Evolutionary conservation across 2,113 vertebrate species (phyloP).

Genomic region (Alethe castanea): DNA sequence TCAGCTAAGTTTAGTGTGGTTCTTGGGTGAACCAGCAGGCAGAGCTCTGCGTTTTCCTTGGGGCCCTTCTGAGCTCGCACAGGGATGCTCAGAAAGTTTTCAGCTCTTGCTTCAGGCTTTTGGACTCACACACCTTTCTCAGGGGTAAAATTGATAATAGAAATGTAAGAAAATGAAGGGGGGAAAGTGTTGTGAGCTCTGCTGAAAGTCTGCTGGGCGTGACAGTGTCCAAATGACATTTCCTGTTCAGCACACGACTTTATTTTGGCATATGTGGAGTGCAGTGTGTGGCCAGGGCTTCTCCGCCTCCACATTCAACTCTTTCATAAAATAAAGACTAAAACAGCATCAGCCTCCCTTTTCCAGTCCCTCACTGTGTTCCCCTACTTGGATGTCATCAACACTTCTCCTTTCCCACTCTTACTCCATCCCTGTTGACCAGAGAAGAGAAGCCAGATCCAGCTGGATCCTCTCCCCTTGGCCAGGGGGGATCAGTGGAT

Average conservation of each 20-base stretch:
- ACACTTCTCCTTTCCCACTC: background rate
- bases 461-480: background rate
- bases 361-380: background rate
- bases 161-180: background rate
- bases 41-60: background rate
- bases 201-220: background rate
- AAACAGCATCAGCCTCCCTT: background rate
- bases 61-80: fast-evolving
- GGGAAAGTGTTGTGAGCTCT: background rate
- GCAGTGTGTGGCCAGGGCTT: background rate
- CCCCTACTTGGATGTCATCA: background rate
- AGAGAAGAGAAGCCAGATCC: conserved; percentile 36
- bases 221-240: background rate
- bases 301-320: background rate
- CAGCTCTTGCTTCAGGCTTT: background rate
- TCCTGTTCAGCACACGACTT: background rate
- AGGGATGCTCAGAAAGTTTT: background rate
- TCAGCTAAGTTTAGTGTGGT: background rate
- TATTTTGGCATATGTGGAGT: background rate
- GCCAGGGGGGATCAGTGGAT: background rate
- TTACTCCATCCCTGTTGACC: background rate
- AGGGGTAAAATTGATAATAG: background rate
- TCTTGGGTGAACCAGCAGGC: background rate
- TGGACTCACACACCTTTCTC: background rate
- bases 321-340: background rate